Evolutionary conservation across 2,888 invertebrate species (phyloP).

Genomic region (Oligia latruncula): DNA sequence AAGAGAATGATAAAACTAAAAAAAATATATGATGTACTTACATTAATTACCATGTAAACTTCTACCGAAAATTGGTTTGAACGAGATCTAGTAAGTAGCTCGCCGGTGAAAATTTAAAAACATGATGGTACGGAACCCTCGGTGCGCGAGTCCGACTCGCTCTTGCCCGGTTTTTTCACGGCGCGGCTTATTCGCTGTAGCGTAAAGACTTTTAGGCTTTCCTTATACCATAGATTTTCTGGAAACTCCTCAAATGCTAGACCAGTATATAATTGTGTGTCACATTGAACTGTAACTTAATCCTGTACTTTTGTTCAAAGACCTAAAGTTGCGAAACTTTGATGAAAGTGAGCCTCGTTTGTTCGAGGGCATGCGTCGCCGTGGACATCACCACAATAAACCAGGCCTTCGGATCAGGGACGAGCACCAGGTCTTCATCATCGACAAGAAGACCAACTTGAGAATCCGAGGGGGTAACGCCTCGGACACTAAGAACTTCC

Average conservation of each 20-base stretch:
- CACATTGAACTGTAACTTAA: not conserved
- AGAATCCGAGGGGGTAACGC: constrained; percentile 77
- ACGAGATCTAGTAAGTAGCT: no score
- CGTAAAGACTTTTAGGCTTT: no score
- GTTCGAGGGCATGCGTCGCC: constrained; percentile 61
- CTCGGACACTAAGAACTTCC: constrained; percentile 80
- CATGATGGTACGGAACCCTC: no score
- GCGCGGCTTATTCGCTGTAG: no score
- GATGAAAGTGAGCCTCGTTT: not conserved
- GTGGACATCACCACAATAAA: constrained; percentile 18
- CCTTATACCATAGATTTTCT: no score
- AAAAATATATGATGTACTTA: no score
- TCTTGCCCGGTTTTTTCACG: no score
- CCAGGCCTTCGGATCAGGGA: constrained; percentile 38
- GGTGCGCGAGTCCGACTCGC: no score
- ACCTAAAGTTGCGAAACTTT: not conserved
- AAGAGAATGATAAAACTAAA: no score
- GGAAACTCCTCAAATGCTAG: not conserved
- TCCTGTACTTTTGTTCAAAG: not conserved
- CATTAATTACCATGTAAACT: no score
- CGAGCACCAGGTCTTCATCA: constrained; percentile 59
- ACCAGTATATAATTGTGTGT: not conserved
- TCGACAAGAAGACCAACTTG: constrained; percentile 56
- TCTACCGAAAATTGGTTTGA: no score
- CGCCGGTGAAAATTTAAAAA: no score